Evolutionary conservation across 1,140 invertebrate species (phyloP), one percentile per base, ranked within the genome.

Genomic region (Calephelis virginiensis): DNA sequence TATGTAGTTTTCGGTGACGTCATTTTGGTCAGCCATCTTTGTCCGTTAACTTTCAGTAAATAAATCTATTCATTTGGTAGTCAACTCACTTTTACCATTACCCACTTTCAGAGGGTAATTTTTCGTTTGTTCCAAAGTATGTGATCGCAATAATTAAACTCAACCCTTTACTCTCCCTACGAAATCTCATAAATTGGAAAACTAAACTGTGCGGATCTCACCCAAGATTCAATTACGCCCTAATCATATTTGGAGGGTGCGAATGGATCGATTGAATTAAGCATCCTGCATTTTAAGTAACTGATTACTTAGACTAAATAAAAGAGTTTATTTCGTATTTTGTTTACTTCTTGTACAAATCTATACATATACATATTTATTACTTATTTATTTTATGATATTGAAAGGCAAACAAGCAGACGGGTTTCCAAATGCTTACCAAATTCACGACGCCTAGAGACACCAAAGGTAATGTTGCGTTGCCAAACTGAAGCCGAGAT

Each of bases 231-330:
- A 91, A 89, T 91, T 89, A 87, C 85, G 75, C 79, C 71, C 85
- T 91, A 91, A 91, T 89, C 86, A 91, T 89, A 91, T 91, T 82
- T 89, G 80, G 81, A 88, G 86, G 86, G 88, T 85, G 85, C 85
- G 81, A 86, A 78, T 56, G 76, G 80, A 88, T 89, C 86, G 85
- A 90, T 90, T 67, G 71, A 69, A 70, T 66, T 71, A 66, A 78
- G 80, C 82, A 78, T 79, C 70, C 28, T 70, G 74, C 67, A 76
- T 76, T 73, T 70, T 69, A 69, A 80, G 68, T 74, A 73, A 64
- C 10, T 65, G 12, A 50, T 67, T n/a, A 61, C 9, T 47, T 28
- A 63, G 38, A n/a, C 10, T 47, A 68, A 68, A 63, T 50, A 68
- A 63, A 67, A 53, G n/a, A 14, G 17, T 28, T 53, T 17, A 13